Evolutionary conservation across 2,888 invertebrate genomes (phyloP).

Genomic region (Dyspetes luteomarginatus): DNA sequence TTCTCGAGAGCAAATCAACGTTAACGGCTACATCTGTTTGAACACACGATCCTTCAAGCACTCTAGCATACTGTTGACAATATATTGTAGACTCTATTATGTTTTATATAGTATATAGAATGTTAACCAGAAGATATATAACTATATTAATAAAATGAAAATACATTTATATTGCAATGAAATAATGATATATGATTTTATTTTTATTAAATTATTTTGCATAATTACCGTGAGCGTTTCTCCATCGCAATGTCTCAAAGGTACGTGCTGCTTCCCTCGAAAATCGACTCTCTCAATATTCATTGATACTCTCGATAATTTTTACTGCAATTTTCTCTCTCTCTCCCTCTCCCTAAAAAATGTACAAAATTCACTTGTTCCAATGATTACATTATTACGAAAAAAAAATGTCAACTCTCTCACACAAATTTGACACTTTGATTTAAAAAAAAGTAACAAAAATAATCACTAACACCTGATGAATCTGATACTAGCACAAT

Average conservation of each 20-base stretch:
- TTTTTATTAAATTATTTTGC: no score
- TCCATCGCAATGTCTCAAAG: slow-evolving; percentile 32
- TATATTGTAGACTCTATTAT: no score
- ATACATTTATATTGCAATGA: no score
- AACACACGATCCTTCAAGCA: slow-evolving; percentile 4
- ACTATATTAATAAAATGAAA: no score
- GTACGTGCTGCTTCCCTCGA: slow-evolving; percentile 37
- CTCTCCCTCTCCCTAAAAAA: background rate
- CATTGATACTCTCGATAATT: background rate
- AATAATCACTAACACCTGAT: slow-evolving; percentile 7
- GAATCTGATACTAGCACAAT: slow-evolving; percentile 7
- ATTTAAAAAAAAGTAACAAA: background rate
- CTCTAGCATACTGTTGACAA: no score
- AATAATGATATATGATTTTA: no score
- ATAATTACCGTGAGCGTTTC: slow-evolving; percentile 51
- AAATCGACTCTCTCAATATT: background rate
- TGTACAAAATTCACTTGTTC: slow-evolving; percentile 15
- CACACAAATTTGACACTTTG: background rate
- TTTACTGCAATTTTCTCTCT: background rate
- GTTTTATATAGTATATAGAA: no score
- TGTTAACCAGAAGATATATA: no score
- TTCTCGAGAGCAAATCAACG: slow-evolving; percentile 19
- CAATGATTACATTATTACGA: background rate
- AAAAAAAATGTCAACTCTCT: background rate
- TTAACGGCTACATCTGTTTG: slow-evolving; percentile 22